phyloP scores from a whole-genome alignment of 2,888 invertebrate genomes.

The Pristionchus japonicus region DNA sequence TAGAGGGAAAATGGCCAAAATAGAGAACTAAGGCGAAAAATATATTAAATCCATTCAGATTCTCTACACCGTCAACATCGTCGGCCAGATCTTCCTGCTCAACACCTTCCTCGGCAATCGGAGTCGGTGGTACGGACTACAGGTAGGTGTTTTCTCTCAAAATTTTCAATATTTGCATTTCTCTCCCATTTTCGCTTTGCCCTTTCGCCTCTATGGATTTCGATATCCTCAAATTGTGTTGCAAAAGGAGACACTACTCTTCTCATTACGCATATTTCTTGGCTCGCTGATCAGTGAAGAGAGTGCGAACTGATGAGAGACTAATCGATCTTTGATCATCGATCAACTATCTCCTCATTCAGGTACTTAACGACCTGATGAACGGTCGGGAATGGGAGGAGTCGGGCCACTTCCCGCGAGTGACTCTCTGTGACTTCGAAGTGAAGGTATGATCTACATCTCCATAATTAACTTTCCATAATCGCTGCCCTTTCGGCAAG shows the following conservation, averaged over 20 bases:
- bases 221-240: too few relatives aligned
- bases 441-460: constrained; percentile 66
- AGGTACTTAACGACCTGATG: constrained; percentile 74
- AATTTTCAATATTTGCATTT: too few relatives aligned
- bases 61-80: constrained; percentile 74
- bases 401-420: constrained; percentile 73
- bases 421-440: constrained; percentile 75
- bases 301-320: background rate
- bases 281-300: too few relatives aligned
- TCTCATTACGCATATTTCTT: too few relatives aligned
- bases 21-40: too few relatives aligned
- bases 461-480: background rate
- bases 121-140: constrained; percentile 74
- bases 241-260: too few relatives aligned
- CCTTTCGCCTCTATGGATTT: too few relatives aligned
- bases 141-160: constrained; percentile 62
- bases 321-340: background rate
- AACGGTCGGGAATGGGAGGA: constrained; percentile 75
- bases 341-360: background rate
- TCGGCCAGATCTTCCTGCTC: constrained; percentile 74
- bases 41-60: constrained; percentile 59
- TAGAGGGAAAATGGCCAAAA: too few relatives aligned
- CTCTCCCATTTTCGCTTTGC: too few relatives aligned
- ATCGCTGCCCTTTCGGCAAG: background rate
- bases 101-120: constrained; percentile 75